These are phyloP conservation scores for Megaceryle torquata DNA, from an alignment of 2,113 vertebrate species.

Conservation along the genomic window DNA sequence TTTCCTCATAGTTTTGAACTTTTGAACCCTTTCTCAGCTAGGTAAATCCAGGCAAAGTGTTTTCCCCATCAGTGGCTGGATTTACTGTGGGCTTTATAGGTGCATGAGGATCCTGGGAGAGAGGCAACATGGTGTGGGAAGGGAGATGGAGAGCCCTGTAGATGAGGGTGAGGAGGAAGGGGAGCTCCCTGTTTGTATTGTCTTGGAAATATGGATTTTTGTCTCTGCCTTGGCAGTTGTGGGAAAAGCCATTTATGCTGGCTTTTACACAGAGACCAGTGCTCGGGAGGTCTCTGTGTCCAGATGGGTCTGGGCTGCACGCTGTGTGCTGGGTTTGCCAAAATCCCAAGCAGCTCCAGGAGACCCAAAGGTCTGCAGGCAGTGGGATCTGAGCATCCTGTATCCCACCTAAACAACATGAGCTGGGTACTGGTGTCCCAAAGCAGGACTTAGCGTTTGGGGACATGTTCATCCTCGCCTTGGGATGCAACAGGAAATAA, in stretches of 20 bases:
- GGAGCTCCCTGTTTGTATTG: not conserved
- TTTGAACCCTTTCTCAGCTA: not conserved
- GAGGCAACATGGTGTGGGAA: not conserved
- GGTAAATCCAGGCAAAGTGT: not conserved
- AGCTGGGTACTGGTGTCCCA: not conserved
- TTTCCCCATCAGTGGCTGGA: not conserved
- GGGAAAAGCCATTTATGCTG: not conserved
- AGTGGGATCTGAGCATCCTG: not conserved
- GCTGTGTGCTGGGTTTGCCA: not conserved
- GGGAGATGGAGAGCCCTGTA: not conserved
- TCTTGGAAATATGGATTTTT: not conserved
- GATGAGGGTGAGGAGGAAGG: not conserved
- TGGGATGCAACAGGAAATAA: not conserved
- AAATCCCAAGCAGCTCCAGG: not conserved
- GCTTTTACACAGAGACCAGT: rapidly evolving
- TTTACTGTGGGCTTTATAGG: not conserved
- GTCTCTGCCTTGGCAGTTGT: not conserved
- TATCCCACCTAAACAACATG: not conserved
- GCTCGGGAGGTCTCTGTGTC: not conserved
- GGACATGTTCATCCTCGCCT: rapidly evolving
- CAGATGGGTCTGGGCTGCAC: rapidly evolving
- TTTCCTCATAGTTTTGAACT: not conserved
- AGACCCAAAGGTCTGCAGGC: not conserved
- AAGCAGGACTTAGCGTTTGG: rapidly evolving
- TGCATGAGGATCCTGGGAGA: not conserved